phyloP scores from a whole-genome alignment of 2,888 invertebrate species.

The Mongoloraphidia duomilia region DNA sequence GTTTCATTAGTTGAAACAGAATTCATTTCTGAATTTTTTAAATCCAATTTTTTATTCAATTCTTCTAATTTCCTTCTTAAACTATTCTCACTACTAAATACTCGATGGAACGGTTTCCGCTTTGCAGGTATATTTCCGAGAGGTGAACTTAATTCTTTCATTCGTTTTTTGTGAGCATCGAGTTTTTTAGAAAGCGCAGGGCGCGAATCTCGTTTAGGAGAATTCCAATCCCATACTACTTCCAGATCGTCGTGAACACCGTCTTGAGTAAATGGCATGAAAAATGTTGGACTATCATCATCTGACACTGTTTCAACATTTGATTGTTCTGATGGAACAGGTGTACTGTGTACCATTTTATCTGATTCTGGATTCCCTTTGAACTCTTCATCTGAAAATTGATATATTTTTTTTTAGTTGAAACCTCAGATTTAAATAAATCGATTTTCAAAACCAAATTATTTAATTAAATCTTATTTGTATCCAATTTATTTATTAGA shows the following conservation, averaged over 20 bases:
- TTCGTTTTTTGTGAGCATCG: neutral
- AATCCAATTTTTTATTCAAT: neutral
- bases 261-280: constrained; percentile 28
- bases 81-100: neutral
- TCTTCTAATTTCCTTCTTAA: constrained; percentile 2
- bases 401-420: no score
- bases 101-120: neutral
- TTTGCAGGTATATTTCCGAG: neutral
- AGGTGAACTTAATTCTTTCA: neutral
- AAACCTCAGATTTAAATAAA: no score
- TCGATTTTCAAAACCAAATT: no score
- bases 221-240: constrained; percentile 36
- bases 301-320: no score
- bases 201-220: constrained; percentile 17
- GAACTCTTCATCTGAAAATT: no score
- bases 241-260: constrained; percentile 25
- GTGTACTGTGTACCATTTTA: neutral
- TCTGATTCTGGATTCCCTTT: neutral
- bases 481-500: no score
- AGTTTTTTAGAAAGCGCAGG: constrained; percentile 5
- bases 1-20: no score
- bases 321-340: neutral
- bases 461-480: no score
- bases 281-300: constrained; percentile 21
- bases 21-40: no score